Evolutionary conservation across 2,113 vertebrate species (phyloP).

Genomic region (Pygoscelis antarcticus): DNA sequence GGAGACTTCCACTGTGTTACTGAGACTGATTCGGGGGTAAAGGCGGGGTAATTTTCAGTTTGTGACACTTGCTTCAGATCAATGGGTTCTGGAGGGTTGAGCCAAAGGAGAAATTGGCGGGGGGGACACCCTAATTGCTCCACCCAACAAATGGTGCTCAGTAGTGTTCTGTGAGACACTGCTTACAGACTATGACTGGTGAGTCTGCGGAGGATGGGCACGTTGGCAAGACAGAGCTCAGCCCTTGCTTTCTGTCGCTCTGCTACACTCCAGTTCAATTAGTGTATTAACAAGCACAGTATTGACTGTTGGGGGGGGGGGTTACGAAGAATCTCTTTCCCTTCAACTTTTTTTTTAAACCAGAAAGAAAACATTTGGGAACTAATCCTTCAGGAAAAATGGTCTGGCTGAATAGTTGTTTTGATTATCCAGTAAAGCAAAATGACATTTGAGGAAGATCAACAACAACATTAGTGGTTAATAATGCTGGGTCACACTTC

Average conservation of each 20-base stretch:
- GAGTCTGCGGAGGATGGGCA: neutral
- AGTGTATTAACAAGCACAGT: neutral
- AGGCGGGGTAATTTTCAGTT: neutral
- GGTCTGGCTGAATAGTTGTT: neutral
- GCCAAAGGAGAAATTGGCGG: neutral
- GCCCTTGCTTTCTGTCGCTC: neutral
- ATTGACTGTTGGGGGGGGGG: too few species aligned
- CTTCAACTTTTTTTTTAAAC: neutral
- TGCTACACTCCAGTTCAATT: neutral
- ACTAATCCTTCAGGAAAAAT: neutral
- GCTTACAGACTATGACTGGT: neutral
- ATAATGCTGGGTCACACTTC: neutral
- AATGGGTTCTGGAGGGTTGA: neutral
- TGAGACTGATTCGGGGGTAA: neutral
- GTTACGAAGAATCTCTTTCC: neutral
- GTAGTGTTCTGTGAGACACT: neutral
- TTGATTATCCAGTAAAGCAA: neutral
- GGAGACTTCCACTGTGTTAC: neutral
- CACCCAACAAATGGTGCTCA: neutral
- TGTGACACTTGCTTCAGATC: neutral
- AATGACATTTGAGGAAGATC: neutral
- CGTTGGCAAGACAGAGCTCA: neutral
- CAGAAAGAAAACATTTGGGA: neutral
- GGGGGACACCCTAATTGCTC: neutral
- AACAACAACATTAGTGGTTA: neutral